Evolutionary conservation across 2,797 vertebrate species (phyloP), one percentile per base, ranked within the genome.

Genomic region (Sebastes itinus): DNA sequence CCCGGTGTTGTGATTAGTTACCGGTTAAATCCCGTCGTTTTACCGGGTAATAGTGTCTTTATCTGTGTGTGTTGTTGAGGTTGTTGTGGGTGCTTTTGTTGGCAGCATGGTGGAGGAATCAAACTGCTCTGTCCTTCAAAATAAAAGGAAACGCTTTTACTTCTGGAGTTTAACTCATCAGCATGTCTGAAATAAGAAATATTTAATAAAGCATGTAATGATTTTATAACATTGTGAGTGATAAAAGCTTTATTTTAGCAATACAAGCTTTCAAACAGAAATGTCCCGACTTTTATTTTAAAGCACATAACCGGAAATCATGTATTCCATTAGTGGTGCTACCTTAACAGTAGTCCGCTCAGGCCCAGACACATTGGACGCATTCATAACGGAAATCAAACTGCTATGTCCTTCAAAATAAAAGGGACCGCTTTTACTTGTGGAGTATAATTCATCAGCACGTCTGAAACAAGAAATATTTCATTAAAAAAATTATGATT

Each of bases 161-260:
- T 30, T 52, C 1, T 18, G 5, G 9, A 0, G 2, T 60, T 14
- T 2, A 5, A 2, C 0, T 4, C 2, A 10, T 28, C 7, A 11
- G 0, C 3, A 2, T 1, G 2, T 65, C 3, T 22, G 3, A 14
- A 23, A 9, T 14, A 25, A 5, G 20, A 38, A 1, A 5, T 0
- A 14, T 22, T 12, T 30, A 0, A 18, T 18, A 2, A 7, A 2
- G 0, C 0, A 8, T 2, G 1, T 5, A 0, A 0, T 12, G 0
- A 0, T 1, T 3, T 2, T 3, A 20, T 3, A 0, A 25, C 8
- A 6, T 0, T 1, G 2, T 23, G 11, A 18, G 1, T 10, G 0
- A 11, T 7, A 54, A 1, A 5, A 18, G 7, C 2, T 14, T 35
- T 23, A 5, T 0, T 35, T 35, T 7, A 23, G 6, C 12, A 35